Percentiles rank a stretch among this genome's conserved stretches.
Conservation (phyloP, 2,797 vertebrate species). For the Sebastes minor region DNA sequence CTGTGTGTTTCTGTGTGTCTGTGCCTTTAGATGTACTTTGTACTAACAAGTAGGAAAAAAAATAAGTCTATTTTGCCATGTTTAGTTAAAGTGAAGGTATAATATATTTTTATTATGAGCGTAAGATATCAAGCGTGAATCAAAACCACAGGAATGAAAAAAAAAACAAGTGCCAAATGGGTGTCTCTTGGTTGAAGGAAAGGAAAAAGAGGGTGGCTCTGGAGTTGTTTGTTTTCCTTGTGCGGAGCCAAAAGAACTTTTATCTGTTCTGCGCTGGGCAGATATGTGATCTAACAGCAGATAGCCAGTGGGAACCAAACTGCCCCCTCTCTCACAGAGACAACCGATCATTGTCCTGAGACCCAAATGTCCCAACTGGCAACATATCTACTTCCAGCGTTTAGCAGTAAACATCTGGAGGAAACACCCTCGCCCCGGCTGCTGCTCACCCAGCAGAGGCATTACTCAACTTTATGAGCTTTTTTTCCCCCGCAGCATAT, state of each 20-base stretch:
- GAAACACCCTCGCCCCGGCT: slow-evolving; percentile 47
- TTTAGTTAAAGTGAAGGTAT: background rate
- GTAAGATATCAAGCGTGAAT: background rate
- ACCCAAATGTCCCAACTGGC: slow-evolving; percentile 33
- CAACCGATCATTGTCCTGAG: slow-evolving; percentile 46
- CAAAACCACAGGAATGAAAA: background rate
- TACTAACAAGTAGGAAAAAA: background rate
- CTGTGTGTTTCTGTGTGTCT: background rate
- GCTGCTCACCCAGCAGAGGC: background rate
- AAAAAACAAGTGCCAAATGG: background rate
- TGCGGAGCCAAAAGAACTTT: slow-evolving; percentile 11
- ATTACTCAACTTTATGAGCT: background rate
- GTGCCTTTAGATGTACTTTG: background rate
- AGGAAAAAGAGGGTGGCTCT: slow-evolving; percentile 25
- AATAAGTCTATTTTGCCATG: background rate
- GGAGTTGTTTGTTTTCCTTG: slow-evolving; percentile 55
- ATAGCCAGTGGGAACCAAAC: slow-evolving; percentile 68
- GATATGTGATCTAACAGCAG: slow-evolving; percentile 57
- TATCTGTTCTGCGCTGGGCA: slow-evolving; percentile 28
- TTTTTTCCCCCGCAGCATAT: background rate
- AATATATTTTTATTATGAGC: background rate
- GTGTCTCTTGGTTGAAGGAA: background rate
- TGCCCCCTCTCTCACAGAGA: slow-evolving; percentile 53
- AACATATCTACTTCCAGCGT: slow-evolving; percentile 32
- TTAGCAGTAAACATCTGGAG: slow-evolving; percentile 65